Conservation (phyloP, 2,113 vertebrate genomes). For the Larimichthys polyactis region DNA sequence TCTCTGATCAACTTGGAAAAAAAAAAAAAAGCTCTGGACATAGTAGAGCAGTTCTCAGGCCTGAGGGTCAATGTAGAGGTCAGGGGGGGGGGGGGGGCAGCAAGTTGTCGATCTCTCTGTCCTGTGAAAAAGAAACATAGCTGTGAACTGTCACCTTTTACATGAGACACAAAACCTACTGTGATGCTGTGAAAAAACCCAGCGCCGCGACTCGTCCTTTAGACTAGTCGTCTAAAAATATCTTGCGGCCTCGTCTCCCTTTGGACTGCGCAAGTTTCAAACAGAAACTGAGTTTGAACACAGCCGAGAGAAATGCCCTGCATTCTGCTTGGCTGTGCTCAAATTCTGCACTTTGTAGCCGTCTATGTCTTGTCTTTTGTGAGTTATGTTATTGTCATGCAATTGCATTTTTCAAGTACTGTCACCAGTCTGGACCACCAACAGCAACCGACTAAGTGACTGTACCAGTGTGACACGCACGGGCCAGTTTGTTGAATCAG, state of each 20-base stretch:
- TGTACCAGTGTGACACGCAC: conserved; percentile 21
- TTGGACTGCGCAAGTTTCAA: not conserved
- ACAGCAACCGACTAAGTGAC: conserved; percentile 6
- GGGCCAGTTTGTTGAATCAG: conserved; percentile 16
- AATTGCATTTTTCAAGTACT: no score
- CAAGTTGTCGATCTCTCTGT: not conserved
- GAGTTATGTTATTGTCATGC: no score
- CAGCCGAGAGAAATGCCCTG: no score
- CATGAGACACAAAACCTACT: not conserved
- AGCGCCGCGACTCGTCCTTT: not conserved
- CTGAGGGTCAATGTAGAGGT: conserved; percentile 46
- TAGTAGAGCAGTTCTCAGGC: not conserved
- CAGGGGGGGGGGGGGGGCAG: not conserved
- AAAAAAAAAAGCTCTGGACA: conserved; percentile 8
- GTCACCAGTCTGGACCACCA: conserved; percentile 31
- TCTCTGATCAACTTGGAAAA: not conserved
- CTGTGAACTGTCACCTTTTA: conserved; percentile 9
- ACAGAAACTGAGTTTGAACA: not conserved
- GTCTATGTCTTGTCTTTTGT: not conserved
- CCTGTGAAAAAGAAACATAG: not conserved
- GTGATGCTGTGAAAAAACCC: not conserved
- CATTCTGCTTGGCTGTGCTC: not conserved
- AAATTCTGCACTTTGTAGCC: not conserved
- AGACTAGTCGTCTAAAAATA: not conserved
- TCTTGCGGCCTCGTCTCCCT: not conserved